A percentile compares a stretch with the other conserved stretches of the same genome.
These are phyloP conservation scores for Hirtodrosophila histrioides DNA, from an alignment of 2,888 invertebrate genomes.

Conservation along the genomic window DNA sequence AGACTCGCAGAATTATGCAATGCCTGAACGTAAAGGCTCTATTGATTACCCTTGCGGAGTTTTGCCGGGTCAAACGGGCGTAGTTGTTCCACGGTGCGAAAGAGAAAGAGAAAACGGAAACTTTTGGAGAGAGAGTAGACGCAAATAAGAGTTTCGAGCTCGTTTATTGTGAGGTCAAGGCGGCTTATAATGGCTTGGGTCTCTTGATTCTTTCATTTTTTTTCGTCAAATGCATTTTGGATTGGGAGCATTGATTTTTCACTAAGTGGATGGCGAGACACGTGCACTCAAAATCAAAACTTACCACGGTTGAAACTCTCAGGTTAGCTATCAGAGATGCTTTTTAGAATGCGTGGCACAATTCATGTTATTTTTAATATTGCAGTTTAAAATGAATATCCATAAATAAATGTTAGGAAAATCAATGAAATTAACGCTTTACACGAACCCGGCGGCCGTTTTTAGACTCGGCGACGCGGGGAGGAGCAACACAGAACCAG, in stretches of 20 bases:
- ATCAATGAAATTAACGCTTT: slow-evolving; percentile 70
- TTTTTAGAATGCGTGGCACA: slow-evolving; percentile 10
- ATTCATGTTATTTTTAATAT: slow-evolving; percentile 32
- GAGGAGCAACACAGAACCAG: slow-evolving; percentile 36
- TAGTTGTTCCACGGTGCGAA: slow-evolving; percentile 8
- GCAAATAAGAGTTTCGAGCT: slow-evolving; percentile 7
- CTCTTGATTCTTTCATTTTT: slow-evolving; percentile 11
- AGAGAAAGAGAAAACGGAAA: background rate
- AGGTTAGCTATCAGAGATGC: slow-evolving; percentile 28
- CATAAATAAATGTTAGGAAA: slow-evolving; percentile 63
- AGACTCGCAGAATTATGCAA: slow-evolving; percentile 50
- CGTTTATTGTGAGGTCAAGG: slow-evolving; percentile 47
- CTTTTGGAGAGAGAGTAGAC: background rate
- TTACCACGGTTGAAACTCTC: slow-evolving; percentile 41
- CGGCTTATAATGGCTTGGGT: slow-evolving; percentile 10
- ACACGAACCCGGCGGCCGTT: slow-evolving; percentile 40
- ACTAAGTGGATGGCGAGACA: slow-evolving; percentile 25
- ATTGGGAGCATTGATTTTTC: slow-evolving; percentile 53
- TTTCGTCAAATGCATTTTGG: slow-evolving; percentile 30
- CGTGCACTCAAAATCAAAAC: slow-evolving; percentile 39
- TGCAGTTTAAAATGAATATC: slow-evolving; percentile 41
- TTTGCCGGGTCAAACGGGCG: slow-evolving; percentile 28
- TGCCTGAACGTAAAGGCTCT: slow-evolving; percentile 19
- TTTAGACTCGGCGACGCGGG: slow-evolving; percentile 25
- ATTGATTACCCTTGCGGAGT: slow-evolving; percentile 31